These are phyloP conservation scores for Chloroceryle amazona DNA, from an alignment of 2,797 vertebrate species.

Conservation along the genomic window DNA sequence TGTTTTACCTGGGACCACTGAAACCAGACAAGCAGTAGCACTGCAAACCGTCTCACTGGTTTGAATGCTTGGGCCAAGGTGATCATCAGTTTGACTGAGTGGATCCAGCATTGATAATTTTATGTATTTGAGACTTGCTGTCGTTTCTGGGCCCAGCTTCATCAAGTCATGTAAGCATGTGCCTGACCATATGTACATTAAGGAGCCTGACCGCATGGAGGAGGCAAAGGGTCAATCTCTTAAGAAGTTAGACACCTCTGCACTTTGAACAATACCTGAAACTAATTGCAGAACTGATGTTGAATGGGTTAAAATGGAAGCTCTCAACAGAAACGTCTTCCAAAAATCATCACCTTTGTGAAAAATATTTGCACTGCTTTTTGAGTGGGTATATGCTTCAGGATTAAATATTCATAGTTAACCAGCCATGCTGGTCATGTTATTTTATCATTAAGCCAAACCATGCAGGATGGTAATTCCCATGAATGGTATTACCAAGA, in stretches of 20 bases:
- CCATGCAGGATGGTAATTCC: neutral
- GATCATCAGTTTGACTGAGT: neutral
- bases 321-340: neutral
- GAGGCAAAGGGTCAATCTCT: neutral
- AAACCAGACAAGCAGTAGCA: neutral
- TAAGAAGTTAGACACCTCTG: neutral
- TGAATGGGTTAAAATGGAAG: neutral
- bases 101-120: neutral
- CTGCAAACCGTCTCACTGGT: neutral
- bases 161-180: neutral
- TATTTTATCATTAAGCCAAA: neutral
- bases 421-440: neutral
- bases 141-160: neutral
- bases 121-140: neutral
- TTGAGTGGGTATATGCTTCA: neutral
- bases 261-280: neutral
- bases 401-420: neutral
- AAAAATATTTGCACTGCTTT: neutral
- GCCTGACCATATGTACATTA: neutral
- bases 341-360: neutral
- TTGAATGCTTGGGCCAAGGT: neutral
- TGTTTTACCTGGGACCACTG: neutral
- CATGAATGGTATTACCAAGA: neutral
- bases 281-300: neutral
- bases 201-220: neutral